Percentiles rank a stretch among this genome's conserved stretches.
Evolutionary conservation across 2,113 vertebrate genomes (phyloP).

Genomic region (Phalacrocorax aristotelis): DNA sequence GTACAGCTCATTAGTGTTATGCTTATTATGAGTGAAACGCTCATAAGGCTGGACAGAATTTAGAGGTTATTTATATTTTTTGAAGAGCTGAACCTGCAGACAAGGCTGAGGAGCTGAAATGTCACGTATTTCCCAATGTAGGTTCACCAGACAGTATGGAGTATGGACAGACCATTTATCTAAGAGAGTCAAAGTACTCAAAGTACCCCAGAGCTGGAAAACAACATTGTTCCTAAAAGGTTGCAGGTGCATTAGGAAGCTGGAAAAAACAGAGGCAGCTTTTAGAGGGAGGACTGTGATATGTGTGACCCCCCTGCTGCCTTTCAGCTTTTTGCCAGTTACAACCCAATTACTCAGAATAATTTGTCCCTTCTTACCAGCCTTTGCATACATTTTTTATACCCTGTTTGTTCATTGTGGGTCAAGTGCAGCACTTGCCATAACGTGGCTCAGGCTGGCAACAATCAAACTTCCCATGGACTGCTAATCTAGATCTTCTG

Average conservation of each 20-base stretch:
- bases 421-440: background rate
- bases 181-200: background rate
- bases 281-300: background rate
- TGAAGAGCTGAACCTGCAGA: background rate
- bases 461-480: background rate
- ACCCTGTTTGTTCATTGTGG: accelerated
- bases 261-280: background rate
- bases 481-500: background rate
- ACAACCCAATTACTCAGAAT: background rate
- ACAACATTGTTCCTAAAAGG: background rate
- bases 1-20: background rate
- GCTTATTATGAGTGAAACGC: background rate
- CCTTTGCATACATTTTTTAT: background rate
- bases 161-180: background rate
- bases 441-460: background rate
- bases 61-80: background rate
- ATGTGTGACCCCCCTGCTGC: accelerated
- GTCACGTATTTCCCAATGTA: accelerated
- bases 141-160: background rate
- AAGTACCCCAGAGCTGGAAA: background rate
- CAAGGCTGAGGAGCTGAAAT: background rate
- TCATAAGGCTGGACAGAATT: background rate
- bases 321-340: background rate
- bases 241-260: background rate
- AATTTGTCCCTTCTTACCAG: background rate